Conservation (phyloP, 2,888 invertebrate species). For the Epinotia bilunana region DNA sequence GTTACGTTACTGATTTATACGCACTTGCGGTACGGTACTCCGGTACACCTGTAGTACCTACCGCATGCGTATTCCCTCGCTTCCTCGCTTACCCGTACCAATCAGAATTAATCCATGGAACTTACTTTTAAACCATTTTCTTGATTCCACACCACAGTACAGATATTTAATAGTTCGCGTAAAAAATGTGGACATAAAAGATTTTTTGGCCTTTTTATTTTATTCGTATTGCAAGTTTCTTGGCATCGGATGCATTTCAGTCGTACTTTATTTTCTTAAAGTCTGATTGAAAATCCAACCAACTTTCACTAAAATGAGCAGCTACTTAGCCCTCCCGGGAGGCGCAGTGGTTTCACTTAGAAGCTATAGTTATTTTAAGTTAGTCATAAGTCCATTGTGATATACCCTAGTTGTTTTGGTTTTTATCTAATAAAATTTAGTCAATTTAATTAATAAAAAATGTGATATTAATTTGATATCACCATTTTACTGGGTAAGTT, state of each 20-base stretch:
- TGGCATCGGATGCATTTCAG: slow-evolving; percentile 29
- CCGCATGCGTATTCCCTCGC: too few species aligned
- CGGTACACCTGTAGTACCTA: too few species aligned
- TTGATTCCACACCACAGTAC: neutral
- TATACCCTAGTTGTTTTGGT: too few species aligned
- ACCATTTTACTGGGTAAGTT: neutral
- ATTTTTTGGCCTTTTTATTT: neutral
- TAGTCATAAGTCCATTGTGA: neutral
- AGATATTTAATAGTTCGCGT: neutral
- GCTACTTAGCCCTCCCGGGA: too few species aligned
- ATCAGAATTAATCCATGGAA: too few species aligned
- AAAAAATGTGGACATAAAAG: neutral
- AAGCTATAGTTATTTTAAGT: too few species aligned
- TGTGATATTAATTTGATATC: neutral
- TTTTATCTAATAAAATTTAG: too few species aligned
- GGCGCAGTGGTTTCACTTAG: too few species aligned
- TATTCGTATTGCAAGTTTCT: slow-evolving; percentile 27
- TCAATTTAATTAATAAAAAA: too few species aligned
- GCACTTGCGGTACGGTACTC: too few species aligned
- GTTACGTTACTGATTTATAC: too few species aligned
- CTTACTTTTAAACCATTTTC: neutral
- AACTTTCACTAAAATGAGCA: slow-evolving; percentile 26
- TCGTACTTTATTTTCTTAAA: slow-evolving; percentile 11
- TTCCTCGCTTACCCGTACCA: too few species aligned
- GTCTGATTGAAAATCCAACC: slow-evolving; percentile 30